Conservation (phyloP, 2,113 vertebrate species). For the Hucho hucho region DNA sequence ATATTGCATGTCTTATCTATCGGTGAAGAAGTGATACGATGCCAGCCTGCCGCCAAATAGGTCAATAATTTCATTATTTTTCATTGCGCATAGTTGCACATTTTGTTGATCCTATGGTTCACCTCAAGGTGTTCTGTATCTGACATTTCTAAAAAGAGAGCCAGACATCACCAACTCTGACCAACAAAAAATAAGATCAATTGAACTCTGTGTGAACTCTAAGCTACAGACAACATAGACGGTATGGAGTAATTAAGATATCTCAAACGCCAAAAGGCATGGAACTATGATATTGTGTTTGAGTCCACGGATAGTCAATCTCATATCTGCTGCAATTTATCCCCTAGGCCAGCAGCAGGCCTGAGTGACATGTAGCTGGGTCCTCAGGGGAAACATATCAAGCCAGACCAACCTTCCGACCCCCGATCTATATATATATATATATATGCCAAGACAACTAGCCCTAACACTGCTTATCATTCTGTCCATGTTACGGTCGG, state of each 20-base stretch:
- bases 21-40: not conserved
- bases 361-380: constrained; percentile 22
- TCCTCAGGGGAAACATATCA: constrained; percentile 30
- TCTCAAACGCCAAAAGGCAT: not conserved
- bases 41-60: not conserved
- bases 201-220: not conserved
- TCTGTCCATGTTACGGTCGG: constrained; percentile 12
- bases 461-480: constrained; percentile 31
- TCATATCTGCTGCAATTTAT: not conserved
- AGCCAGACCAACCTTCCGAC: constrained; percentile 21
- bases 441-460: constrained; percentile 9
- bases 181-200: not conserved
- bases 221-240: not conserved
- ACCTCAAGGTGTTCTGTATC: not conserved
- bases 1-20: not conserved
- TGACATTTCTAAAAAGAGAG: not conserved
- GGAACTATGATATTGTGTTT: not conserved
- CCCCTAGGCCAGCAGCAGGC: not conserved
- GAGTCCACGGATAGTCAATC: not conserved
- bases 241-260: not conserved
- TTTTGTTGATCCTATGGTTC: not conserved
- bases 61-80: not conserved
- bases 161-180: not conserved
- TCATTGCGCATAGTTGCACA: not conserved
- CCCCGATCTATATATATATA: constrained; percentile 20